Conservation (phyloP, 2,797 vertebrate genomes). For the Margarornis squamiger region DNA sequence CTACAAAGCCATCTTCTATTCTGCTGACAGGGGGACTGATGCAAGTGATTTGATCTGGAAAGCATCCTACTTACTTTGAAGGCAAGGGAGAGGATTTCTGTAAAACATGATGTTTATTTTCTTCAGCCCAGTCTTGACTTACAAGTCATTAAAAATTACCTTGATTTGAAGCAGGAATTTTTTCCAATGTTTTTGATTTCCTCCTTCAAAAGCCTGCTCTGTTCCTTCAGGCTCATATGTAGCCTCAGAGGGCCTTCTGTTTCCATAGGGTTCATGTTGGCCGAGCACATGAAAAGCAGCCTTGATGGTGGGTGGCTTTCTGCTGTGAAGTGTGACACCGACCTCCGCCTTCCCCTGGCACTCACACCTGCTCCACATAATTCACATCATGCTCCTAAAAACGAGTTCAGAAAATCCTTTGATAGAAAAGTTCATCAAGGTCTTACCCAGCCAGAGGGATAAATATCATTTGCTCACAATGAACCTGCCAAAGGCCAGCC, state of each 20-base stretch:
- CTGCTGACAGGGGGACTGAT: not conserved
- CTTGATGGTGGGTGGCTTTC: slow-evolving; percentile 44
- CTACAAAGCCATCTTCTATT: not conserved
- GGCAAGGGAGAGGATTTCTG: not conserved
- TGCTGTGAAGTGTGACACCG: slow-evolving; percentile 38
- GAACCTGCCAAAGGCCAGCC: not conserved
- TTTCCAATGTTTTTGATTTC: slow-evolving; percentile 10
- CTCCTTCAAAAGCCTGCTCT: slow-evolving; percentile 1
- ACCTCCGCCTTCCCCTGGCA: not conserved
- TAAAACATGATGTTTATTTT: not conserved
- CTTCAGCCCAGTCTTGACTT: not conserved
- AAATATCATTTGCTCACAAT: not conserved
- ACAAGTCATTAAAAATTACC: slow-evolving; percentile 5
- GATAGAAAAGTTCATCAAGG: slow-evolving; percentile 21
- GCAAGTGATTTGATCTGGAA: not conserved
- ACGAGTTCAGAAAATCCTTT: slow-evolving; percentile 32
- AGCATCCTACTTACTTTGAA: not conserved
- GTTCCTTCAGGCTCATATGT: not conserved
- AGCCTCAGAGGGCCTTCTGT: slow-evolving; percentile 11
- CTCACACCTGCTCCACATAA: slow-evolving; percentile 50
- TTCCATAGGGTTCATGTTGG: not conserved
- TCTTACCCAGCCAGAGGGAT: not conserved
- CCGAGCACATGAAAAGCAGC: slow-evolving; percentile 34
- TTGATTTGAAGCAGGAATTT: slow-evolving; percentile 20
- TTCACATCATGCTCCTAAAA: slow-evolving; percentile 25